These are phyloP conservation scores for Rhegmatorhina hoffmannsi DNA, from an alignment of 2,113 vertebrate species.

Conservation along the genomic window DNA sequence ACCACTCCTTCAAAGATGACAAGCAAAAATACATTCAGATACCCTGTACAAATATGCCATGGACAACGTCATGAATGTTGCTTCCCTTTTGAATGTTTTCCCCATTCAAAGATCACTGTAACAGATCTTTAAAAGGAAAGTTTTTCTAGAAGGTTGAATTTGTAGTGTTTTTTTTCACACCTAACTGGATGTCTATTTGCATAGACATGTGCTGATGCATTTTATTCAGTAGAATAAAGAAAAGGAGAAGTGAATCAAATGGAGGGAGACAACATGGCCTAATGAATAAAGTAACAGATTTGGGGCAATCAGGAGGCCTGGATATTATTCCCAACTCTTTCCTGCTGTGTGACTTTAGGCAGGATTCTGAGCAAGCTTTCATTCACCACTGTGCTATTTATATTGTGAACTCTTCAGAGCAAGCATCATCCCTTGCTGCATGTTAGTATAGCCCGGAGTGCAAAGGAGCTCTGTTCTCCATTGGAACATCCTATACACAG, in stretches of 20 bases:
- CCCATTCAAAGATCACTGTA: not conserved
- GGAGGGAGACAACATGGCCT: not conserved
- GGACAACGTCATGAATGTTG: not conserved
- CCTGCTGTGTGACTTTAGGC: slow-evolving; percentile 6
- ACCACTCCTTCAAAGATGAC: not conserved
- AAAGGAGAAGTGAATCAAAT: not conserved
- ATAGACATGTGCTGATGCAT: not conserved
- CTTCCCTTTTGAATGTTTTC: not conserved
- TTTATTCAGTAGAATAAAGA: not conserved
- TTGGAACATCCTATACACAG: not conserved
- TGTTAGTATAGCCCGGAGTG: not conserved
- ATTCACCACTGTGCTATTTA: not conserved
- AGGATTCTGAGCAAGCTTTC: not conserved
- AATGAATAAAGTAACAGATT: not conserved
- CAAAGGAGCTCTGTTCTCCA: not conserved
- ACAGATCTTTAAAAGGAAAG: not conserved
- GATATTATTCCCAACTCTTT: slow-evolving; percentile 11
- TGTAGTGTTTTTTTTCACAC: not conserved
- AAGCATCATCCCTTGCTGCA: not conserved
- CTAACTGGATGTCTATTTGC: not conserved
- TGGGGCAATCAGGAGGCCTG: not conserved
- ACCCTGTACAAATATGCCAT: not conserved
- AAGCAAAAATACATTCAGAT: not conserved
- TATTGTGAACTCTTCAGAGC: not conserved
- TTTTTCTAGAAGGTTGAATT: rapidly evolving